Conservation (phyloP, 1,140 invertebrate genomes). For the Lepidostoma basale region DNA sequence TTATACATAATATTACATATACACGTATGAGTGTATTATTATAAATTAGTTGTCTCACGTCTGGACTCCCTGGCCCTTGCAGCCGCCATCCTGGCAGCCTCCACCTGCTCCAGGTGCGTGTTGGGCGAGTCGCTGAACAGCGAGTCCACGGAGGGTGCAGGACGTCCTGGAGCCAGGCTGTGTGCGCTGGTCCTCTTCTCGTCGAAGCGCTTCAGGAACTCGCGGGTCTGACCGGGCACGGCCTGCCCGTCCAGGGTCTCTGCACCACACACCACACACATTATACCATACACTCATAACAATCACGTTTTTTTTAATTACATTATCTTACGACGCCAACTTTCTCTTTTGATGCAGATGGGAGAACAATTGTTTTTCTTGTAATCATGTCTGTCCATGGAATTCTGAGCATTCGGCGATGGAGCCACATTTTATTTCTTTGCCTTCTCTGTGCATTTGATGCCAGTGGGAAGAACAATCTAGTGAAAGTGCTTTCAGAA, state of each 20-base stretch:
- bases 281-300: too few species aligned
- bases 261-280: too few species aligned
- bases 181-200: conserved; percentile 46
- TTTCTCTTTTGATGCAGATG: too few species aligned
- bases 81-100: conserved; percentile 31
- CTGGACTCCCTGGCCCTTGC: conserved; percentile 28
- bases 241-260: conserved; percentile 61
- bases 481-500: too few species aligned
- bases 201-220: conserved; percentile 62
- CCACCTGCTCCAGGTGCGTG: conserved; percentile 30
- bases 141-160: not conserved
- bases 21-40: not conserved
- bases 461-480: too few species aligned
- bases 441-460: too few species aligned
- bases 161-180: not conserved
- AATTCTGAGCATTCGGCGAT: too few species aligned
- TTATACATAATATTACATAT: not conserved
- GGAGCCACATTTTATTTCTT: too few species aligned
- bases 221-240: conserved; percentile 56
- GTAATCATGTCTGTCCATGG: too few species aligned
- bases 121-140: conserved; percentile 30
- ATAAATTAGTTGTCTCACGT: conserved; percentile 18
- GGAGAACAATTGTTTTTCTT: too few species aligned
- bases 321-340: too few species aligned
- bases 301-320: too few species aligned